phyloP scores from a whole-genome alignment of 2,888 invertebrate genomes.

The Torymus texanus region DNA sequence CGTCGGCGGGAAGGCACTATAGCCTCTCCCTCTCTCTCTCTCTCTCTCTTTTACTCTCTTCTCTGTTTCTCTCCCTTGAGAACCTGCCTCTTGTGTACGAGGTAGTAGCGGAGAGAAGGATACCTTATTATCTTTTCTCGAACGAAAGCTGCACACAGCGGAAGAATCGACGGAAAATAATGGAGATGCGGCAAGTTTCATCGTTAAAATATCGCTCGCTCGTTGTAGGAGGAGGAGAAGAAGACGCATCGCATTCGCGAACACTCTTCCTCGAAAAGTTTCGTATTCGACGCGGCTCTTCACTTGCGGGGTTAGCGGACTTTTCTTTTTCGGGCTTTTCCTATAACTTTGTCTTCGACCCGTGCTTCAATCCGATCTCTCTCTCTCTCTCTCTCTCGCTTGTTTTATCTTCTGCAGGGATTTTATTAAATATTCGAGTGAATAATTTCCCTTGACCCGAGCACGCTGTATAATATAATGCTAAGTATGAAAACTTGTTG shows the following conservation, averaged over 20 bases:
- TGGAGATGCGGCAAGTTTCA: slow-evolving; percentile 65
- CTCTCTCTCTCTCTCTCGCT: not conserved
- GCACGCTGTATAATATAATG: not conserved
- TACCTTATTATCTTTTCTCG: slow-evolving; percentile 59
- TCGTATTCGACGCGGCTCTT: slow-evolving; percentile 4
- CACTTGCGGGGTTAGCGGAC: not conserved
- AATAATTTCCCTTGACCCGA: slow-evolving; percentile 21
- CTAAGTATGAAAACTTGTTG: not conserved
- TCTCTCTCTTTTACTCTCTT: not conserved
- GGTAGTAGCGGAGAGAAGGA: not conserved
- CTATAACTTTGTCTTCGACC: too few species aligned
- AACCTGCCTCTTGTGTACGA: slow-evolving; percentile 35
- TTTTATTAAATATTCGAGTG: slow-evolving; percentile 47
- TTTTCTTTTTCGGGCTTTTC: too few species aligned
- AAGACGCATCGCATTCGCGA: not conserved
- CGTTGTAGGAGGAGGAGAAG: too few species aligned
- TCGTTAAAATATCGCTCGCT: slow-evolving; percentile 63
- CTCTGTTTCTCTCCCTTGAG: slow-evolving; percentile 11
- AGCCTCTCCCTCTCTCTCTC: not conserved
- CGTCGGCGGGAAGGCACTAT: too few species aligned
- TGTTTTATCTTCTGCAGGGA: not conserved
- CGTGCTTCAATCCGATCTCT: not conserved
- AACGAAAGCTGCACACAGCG: slow-evolving; percentile 37
- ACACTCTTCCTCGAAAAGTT: not conserved
- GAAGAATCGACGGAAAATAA: slow-evolving; percentile 66